These are phyloP conservation scores for Drosophila atripex DNA, from an alignment of 2,888 invertebrate genomes.

Conservation along the genomic window DNA sequence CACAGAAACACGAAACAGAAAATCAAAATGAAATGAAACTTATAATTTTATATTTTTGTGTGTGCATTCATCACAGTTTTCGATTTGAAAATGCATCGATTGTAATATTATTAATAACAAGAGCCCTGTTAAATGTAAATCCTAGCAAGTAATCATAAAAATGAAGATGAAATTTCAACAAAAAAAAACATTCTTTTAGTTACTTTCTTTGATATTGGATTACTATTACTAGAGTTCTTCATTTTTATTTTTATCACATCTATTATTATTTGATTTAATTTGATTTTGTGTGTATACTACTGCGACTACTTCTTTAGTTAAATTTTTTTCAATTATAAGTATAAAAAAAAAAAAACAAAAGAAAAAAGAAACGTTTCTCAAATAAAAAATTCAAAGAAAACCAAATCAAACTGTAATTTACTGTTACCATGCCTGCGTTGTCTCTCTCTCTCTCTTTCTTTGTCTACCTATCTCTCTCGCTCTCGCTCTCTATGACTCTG, in stretches of 20 bases:
- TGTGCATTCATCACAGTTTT: slow-evolving; percentile 62
- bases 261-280: slow-evolving; percentile 33
- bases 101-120: slow-evolving; percentile 34
- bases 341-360: slow-evolving; percentile 31
- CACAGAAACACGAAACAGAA: slow-evolving; percentile 15
- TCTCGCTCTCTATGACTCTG: slow-evolving; percentile 15
- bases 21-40: slow-evolving; percentile 12
- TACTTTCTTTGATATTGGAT: slow-evolving; percentile 22
- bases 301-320: slow-evolving; percentile 61
- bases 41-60: slow-evolving; percentile 71
- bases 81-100: slow-evolving; percentile 24
- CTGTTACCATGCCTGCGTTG: slow-evolving; percentile 35
- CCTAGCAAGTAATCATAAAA: slow-evolving; percentile 44
- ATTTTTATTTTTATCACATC: slow-evolving; percentile 31
- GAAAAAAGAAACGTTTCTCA: slow-evolving; percentile 40
- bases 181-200: slow-evolving; percentile 2
- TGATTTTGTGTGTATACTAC: slow-evolving; percentile 56
- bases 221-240: slow-evolving; percentile 23
- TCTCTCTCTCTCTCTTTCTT: slow-evolving; percentile 34
- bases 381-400: slow-evolving; percentile 41
- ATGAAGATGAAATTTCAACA: slow-evolving; percentile 10
- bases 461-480: slow-evolving; percentile 17
- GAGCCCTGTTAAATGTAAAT: slow-evolving; percentile 60
- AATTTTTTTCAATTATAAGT: slow-evolving; percentile 61
- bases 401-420: slow-evolving; percentile 40